Evolutionary conservation across 2,888 invertebrate species (phyloP), one percentile per base, ranked within the genome.

Genomic region (Drosophila mimica): DNA sequence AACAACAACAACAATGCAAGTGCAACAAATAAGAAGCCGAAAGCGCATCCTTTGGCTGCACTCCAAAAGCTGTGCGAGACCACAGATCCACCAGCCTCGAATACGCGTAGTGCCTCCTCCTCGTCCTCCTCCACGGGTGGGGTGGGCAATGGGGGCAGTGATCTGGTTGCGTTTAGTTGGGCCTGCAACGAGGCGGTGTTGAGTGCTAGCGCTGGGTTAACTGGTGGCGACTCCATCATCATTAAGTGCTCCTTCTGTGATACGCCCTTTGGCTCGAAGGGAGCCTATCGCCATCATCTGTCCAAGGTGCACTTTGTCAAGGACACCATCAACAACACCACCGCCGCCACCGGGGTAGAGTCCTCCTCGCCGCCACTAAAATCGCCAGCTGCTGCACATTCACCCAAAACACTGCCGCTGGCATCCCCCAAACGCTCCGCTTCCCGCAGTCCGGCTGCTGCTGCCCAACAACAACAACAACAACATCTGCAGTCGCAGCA

Each of bases 201-300:
- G 91, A 97, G 97, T 1, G 95, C 95, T 15, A 79, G 71, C 48
- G 72, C 73, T 20, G 57, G 31, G 15, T 2, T 40, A 9, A 20
- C 43, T 0, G 82, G 70, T 0, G 94, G 95, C 9, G 97, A 97
- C 91, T 96, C 97, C 43, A 30, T 40, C 34, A 96, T 97, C 73
- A 97, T 98, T 96, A 98, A 98, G 93, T 98, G 98, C 93, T 97
- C 98, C 63, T 97, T 98, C 91, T 98, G 98, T 94, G 98, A 98
- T 93, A 98, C 98, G 31, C 98, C 98, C 33, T 99, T 99, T 93
- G 97, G 98, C 83, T 98, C 99, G 48, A 99, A 98, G 94, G 99
- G 98, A 63, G 98, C 99, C 15, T 99, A 98, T 93, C 95, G 99
- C 90, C 99, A 99, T 93, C 99, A 99, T 91, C 94, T 99, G 88